Evolutionary conservation across 2,797 vertebrate genomes (phyloP), one percentile per base, ranked within the genome.

Genomic region (Fundulus diaphanus): DNA sequence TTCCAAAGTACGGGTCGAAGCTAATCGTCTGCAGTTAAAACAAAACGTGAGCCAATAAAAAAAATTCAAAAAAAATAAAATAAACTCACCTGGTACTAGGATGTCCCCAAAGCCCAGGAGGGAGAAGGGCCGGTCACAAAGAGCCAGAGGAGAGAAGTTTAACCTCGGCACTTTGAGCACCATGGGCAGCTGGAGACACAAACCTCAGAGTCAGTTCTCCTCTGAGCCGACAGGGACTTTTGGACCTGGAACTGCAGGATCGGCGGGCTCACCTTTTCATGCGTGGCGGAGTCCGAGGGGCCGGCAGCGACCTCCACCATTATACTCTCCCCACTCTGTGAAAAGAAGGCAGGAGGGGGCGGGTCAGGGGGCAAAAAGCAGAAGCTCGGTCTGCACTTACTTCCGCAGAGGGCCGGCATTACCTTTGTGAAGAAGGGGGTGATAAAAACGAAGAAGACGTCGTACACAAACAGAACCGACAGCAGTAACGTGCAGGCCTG

Each of bases 221-320:
- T 63, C 46, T 33, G 46, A 68, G 59, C 51, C 20, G 69, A 76
- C 6, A 72, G 22, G n/a, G 22, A 49, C 9, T 18, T 54, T 9
- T 54, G 40, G 16, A 67, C 31, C 3, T 37, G n/a, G 4, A 48
- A 13, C 49, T 72, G 52, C 56, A 31, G 20, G 29, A 46, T 66
- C 52, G 3, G 22, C 52, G n/a, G 70, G 44, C 86, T 24, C 90
- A 98, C 98, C 96, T 99, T 99, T 90, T 99, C 98, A 0, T 96
- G 97, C 15, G 95, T 95, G 85, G 95, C 93, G 0, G 97, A 99
- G 91, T 98, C 95, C 0, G 96, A 96, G 0, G 98, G 98, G 77
- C 98, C 98, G 0, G 97, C 96, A 16, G 97, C 98, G 61, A 99
- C 98, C 89, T 99, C 97, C 82, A 98, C 97, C 98, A 99, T 99